Percentiles rank a stretch among this genome's conserved stretches.
Evolutionary conservation across 2,888 invertebrate genomes (phyloP).

Genomic region (Falcaria lacertinaria): DNA sequence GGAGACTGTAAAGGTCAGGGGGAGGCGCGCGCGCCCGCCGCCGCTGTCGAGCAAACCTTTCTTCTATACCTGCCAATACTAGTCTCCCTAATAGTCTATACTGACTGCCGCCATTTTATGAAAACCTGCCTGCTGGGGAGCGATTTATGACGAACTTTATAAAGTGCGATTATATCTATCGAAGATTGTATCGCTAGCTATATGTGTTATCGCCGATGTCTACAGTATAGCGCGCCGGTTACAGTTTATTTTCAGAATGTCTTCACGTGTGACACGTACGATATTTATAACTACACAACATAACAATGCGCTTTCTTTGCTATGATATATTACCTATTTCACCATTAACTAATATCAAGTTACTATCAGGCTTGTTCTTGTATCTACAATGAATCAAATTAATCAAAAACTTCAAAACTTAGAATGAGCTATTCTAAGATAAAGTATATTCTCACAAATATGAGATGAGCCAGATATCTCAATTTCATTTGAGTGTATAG

Average conservation of each 20-base stretch:
- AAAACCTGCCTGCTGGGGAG: constrained; percentile 42
- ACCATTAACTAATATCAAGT: too few relatives aligned
- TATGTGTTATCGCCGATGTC: constrained; percentile 12
- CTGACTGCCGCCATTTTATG: constrained; percentile 49
- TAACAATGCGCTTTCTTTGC: too few relatives aligned
- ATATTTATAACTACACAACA: constrained; percentile 30
- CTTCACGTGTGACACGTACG: constrained; percentile 36
- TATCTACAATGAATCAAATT: too few relatives aligned
- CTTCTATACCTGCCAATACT: constrained; percentile 38
- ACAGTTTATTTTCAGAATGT: constrained; percentile 32
- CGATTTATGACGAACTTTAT: constrained; percentile 48
- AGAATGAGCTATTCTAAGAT: too few relatives aligned
- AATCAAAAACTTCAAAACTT: too few relatives aligned
- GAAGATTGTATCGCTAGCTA: constrained; percentile 15
- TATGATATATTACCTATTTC: constrained; percentile 6
- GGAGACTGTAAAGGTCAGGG: constrained; percentile 55
- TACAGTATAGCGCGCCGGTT: constrained; percentile 5
- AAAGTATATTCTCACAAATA: too few relatives aligned
- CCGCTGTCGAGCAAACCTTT: constrained; percentile 41
- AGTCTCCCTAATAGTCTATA: constrained; percentile 28
- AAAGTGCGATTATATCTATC: constrained; percentile 42
- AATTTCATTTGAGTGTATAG: not conserved
- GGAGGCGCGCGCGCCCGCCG: constrained; percentile 27
- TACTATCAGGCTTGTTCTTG: too few relatives aligned
- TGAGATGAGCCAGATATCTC: too few relatives aligned